Evolutionary conservation across 2,888 invertebrate species (phyloP).

Genomic region (Chorisops tibialis): DNA sequence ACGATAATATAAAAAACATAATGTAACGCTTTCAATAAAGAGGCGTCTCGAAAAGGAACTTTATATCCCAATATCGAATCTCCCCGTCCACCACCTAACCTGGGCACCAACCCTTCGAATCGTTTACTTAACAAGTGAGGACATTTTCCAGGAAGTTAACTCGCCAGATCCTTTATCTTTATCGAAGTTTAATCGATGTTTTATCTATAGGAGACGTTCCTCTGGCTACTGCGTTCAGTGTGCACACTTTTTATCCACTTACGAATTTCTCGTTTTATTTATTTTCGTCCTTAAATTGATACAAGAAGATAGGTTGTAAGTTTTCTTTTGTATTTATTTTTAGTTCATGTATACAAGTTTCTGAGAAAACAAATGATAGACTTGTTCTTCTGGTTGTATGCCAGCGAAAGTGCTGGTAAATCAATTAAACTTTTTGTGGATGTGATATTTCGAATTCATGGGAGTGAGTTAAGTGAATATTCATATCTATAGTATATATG

Average conservation of each 20-base stretch:
- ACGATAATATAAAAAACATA: constrained; percentile 10
- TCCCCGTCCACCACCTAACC: background rate
- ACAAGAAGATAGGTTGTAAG: constrained; percentile 2
- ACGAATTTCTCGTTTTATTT: constrained; percentile 14
- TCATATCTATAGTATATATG: no score
- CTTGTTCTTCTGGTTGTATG: background rate
- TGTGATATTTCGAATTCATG: no score
- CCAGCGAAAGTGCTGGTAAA: no score
- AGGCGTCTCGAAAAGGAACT: constrained; percentile 9
- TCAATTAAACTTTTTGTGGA: no score
- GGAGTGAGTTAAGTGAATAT: no score
- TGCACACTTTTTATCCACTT: constrained; percentile 22
- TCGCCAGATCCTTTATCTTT: constrained; percentile 34
- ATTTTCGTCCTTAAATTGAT: constrained; percentile 12
- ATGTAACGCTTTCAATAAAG: constrained; percentile 20
- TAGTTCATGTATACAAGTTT: background rate
- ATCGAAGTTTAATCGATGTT: constrained; percentile 40
- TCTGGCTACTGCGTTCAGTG: background rate
- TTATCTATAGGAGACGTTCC: constrained; percentile 36
- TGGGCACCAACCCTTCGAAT: background rate
- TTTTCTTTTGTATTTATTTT: background rate
- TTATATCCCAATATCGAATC: constrained; percentile 4
- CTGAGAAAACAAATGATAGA: constrained; percentile 6
- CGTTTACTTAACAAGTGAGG: constrained; percentile 29
- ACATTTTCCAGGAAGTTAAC: constrained; percentile 31